Conservation (phyloP, 1,140 invertebrate genomes). For the Drosophila santomea region DNA sequence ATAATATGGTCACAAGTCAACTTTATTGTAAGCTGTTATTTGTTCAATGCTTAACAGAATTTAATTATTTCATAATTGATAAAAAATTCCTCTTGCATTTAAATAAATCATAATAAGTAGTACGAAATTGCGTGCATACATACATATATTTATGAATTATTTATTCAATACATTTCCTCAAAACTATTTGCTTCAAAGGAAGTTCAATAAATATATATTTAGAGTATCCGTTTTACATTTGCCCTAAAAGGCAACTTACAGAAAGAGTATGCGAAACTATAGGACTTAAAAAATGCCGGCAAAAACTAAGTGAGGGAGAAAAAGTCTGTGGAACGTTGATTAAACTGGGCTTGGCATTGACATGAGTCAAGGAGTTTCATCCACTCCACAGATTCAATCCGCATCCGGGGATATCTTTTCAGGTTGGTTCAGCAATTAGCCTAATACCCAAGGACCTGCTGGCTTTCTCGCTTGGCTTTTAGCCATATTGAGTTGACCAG, state of each 20-base stretch:
- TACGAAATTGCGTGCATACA: too few relatives aligned
- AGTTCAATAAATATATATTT: background rate
- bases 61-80: too few relatives aligned
- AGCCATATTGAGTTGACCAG: slow-evolving; percentile 63
- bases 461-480: slow-evolving; percentile 64
- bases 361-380: slow-evolving; percentile 46
- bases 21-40: too few relatives aligned
- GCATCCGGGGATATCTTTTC: slow-evolving; percentile 61
- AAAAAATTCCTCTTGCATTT: too few relatives aligned
- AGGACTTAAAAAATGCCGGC: slow-evolving; percentile 5
- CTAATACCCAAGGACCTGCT: slow-evolving; percentile 67
- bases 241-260: background rate
- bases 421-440: slow-evolving; percentile 69
- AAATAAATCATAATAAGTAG: too few relatives aligned
- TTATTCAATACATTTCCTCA: too few relatives aligned
- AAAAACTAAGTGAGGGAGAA: slow-evolving; percentile 15
- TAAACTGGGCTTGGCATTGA: slow-evolving; percentile 72
- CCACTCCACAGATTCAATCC: slow-evolving; percentile 37
- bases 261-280: slow-evolving; percentile 26
- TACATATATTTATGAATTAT: too few relatives aligned
- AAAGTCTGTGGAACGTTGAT: slow-evolving; percentile 65
- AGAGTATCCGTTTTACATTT: background rate
- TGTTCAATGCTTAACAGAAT: too few relatives aligned
- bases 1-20: too few relatives aligned
- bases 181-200: too few relatives aligned